A percentile compares a stretch with the other conserved stretches of the same genome.
phyloP scores from a whole-genome alignment of 2,888 invertebrate genomes.

The Alloscopus bannaensis region DNA sequence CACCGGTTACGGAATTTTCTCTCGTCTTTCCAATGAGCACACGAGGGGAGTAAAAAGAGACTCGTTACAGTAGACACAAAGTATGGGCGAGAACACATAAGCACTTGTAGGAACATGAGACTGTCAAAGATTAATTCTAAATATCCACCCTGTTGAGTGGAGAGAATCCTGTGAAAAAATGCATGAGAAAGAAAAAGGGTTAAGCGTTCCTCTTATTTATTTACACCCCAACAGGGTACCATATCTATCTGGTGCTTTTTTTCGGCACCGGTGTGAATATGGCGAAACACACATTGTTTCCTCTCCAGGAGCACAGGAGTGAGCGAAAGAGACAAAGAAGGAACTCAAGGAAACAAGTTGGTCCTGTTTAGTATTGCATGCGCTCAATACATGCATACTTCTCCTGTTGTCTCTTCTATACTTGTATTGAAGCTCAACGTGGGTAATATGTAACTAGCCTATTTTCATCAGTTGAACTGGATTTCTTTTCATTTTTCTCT shows the following conservation, averaged over 20 bases:
- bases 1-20: too few relatives aligned
- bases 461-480: slow-evolving; percentile 40
- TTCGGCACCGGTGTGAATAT: background rate
- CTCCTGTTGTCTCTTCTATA: background rate
- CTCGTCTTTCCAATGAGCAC: too few relatives aligned
- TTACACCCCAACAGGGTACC: slow-evolving; percentile 66
- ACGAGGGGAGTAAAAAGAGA: too few relatives aligned
- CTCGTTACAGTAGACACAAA: too few relatives aligned
- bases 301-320: too few relatives aligned
- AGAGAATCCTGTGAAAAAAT: slow-evolving; percentile 65
- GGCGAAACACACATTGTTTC: too few relatives aligned
- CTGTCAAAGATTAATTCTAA: slow-evolving; percentile 65
- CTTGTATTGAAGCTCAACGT: background rate
- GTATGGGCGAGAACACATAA: too few relatives aligned
- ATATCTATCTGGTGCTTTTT: slow-evolving; percentile 13
- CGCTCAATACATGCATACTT: background rate
- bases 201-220: slow-evolving; percentile 65
- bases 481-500: background rate
- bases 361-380: too few relatives aligned
- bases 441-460: slow-evolving; percentile 32
- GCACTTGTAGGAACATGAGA: slow-evolving; percentile 16
- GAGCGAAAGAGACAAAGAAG: too few relatives aligned
- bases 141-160: slow-evolving; percentile 63
- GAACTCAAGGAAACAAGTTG: too few relatives aligned
- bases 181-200: slow-evolving; percentile 63